Evolutionary conservation across 2,888 invertebrate species (phyloP), one percentile per base, ranked within the genome.

Genomic region (Synanthedon myopaeformis): DNA sequence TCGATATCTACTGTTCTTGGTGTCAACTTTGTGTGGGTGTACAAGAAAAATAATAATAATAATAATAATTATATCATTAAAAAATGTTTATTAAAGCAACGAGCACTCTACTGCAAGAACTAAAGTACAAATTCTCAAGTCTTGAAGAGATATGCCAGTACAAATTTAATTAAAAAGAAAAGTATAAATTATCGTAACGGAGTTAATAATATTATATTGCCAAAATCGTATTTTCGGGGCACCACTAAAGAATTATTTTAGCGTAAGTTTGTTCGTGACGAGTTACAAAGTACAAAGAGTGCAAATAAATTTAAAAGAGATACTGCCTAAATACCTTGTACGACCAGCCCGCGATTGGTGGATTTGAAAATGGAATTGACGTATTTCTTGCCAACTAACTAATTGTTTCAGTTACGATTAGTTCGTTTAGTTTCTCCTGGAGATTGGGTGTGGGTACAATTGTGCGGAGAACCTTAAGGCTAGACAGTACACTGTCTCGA

Each of bases 101-200:
- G 84, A 85, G 84, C 82, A 78, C 81, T 78, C 67, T 74, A 69
- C 65, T 73, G 70, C 67, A 72, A 74, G 64, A 79, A 81, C 76
- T 79, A 87, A 78, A 88, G 88, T 88, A 88, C 88, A 88, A 88
- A 88, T 82, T 81, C 73, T 72, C 70, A 85, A 83, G 85, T 84
- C 80, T 85, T 80, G 76, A 76, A 67, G 60, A 70, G 67, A 75
- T 80, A 86, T 79, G 77, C 77, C 86, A 88, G 88, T 88, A 88
- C 88, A 88, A 88, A 88, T 82, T 82, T 78, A 79, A 78, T 76
- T 77, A 74, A 72, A 67, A 63, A 66, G 61, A 65, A 63, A 61
- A 62, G 58, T 59, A 35, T 35, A 35, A 61, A 58, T 60, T 62
- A 67, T 64, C 58, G 60, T 70, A 70, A 76, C 70, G 73, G 75